These are phyloP conservation scores for Syngnathus typhle DNA, from an alignment of 2,113 vertebrate species.

Conservation along the genomic window DNA sequence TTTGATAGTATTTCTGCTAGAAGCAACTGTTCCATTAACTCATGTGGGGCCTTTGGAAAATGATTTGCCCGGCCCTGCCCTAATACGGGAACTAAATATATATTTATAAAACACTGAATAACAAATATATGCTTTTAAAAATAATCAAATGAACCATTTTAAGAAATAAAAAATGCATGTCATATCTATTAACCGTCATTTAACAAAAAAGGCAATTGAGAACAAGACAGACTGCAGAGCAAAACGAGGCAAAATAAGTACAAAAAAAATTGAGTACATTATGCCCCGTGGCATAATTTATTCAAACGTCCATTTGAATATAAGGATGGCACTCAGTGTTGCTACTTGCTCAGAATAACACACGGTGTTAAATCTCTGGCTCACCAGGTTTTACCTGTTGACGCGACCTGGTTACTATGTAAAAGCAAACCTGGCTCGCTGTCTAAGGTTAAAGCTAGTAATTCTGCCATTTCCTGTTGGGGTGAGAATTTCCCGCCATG, in stretches of 20 bases:
- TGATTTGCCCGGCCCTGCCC: background rate
- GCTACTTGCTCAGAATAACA: background rate
- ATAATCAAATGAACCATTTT: too few relatives aligned
- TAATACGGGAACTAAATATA: background rate
- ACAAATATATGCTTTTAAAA: too few relatives aligned
- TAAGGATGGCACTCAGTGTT: background rate
- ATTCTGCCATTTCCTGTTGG: background rate
- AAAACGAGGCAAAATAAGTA: background rate
- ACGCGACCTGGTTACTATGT: background rate
- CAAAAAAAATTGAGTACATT: background rate
- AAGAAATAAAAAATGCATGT: too few relatives aligned
- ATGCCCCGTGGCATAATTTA: too few relatives aligned
- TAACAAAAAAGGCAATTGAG: too few relatives aligned
- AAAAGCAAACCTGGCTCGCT: background rate
- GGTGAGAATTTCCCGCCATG: background rate
- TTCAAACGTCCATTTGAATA: too few relatives aligned
- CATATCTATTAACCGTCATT: too few relatives aligned
- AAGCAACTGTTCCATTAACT: background rate
- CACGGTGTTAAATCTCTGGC: background rate
- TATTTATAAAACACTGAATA: background rate
- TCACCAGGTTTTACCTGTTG: constrained; percentile 4
- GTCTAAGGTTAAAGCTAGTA: background rate
- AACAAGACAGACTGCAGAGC: background rate
- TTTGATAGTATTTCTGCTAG: background rate
- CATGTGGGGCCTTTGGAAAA: background rate